Conservation (phyloP, 2,113 vertebrate species). For the Xiphorhynchus elegans region DNA sequence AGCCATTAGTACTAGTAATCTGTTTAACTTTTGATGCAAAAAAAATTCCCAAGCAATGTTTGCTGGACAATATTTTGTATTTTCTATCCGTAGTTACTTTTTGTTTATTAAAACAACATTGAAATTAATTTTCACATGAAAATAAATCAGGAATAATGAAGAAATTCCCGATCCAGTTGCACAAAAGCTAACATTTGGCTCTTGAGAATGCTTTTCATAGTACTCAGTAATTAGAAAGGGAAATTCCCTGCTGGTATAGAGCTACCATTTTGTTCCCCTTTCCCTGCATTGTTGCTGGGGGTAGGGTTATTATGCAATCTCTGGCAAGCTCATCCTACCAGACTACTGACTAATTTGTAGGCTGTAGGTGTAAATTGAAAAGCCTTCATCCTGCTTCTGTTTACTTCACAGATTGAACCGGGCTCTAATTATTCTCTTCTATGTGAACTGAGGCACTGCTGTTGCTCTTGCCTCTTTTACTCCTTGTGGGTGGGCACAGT, state of each 20-base stretch:
- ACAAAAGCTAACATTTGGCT: constrained; percentile 17
- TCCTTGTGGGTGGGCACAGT: constrained; percentile 46
- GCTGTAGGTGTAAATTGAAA: constrained; percentile 64
- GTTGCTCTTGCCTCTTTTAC: constrained; percentile 33
- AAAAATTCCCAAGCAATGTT: not conserved
- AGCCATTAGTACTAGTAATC: not conserved
- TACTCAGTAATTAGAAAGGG: constrained; percentile 36
- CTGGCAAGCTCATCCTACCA: constrained; percentile 39
- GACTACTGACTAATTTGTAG: constrained; percentile 59
- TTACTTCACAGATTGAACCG: constrained; percentile 55
- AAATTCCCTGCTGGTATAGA: constrained; percentile 45
- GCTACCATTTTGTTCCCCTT: constrained; percentile 11
- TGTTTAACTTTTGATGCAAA: not conserved
- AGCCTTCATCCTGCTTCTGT: constrained; percentile 54
- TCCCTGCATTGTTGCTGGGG: constrained; percentile 25
- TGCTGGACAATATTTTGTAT: not conserved
- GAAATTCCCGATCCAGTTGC: not conserved
- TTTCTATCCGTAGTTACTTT: not conserved
- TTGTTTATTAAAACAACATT: not conserved
- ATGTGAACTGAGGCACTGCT: constrained; percentile 48
- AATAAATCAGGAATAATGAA: not conserved
- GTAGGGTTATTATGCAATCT: constrained; percentile 49
- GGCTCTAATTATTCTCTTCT: constrained; percentile 45
- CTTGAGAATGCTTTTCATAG: constrained; percentile 3
- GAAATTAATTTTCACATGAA: not conserved